Percentiles rank a stretch among this genome's conserved stretches.
These are phyloP conservation scores for Zhuqinia jingwanae DNA, from an alignment of 2,888 invertebrate species.

Conservation along the genomic window DNA sequence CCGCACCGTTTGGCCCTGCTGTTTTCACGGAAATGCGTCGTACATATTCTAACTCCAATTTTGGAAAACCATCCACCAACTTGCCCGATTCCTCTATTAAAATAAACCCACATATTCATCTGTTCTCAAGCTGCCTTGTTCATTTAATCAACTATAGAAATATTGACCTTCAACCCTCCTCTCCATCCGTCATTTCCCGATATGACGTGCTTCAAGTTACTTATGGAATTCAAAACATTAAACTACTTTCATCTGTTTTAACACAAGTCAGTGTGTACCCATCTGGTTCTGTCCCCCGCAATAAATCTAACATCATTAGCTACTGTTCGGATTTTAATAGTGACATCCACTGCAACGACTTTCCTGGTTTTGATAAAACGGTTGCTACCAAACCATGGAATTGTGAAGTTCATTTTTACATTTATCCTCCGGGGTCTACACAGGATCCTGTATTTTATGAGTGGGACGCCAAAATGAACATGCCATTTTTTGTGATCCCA, in stretches of 20 bases:
- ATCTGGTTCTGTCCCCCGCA: background rate
- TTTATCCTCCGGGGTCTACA: background rate
- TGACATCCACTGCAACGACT: background rate
- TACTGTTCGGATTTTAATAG: background rate
- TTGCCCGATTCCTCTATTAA: no score
- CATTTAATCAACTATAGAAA: slow-evolving; percentile 5
- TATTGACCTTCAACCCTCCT: background rate
- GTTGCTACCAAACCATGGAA: background rate
- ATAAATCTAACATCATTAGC: background rate
- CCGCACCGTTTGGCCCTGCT: background rate
- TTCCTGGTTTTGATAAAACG: background rate
- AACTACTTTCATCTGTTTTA: background rate
- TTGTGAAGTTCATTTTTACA: slow-evolving; percentile 22
- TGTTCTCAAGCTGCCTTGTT: background rate
- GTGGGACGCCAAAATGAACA: slow-evolving; percentile 6
- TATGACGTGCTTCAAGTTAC: slow-evolving; percentile 7
- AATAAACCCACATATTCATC: background rate
- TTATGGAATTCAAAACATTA: background rate
- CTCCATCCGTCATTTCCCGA: background rate
- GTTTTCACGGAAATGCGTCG: background rate
- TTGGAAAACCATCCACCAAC: background rate
- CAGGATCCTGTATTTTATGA: slow-evolving; percentile 24
- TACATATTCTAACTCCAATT: background rate
- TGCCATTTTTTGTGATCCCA: slow-evolving; percentile 15
- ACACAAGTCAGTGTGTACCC: background rate